These are phyloP conservation scores for Drosophila teissieri DNA, from an alignment of 1,140 invertebrate species.

Conservation along the genomic window DNA sequence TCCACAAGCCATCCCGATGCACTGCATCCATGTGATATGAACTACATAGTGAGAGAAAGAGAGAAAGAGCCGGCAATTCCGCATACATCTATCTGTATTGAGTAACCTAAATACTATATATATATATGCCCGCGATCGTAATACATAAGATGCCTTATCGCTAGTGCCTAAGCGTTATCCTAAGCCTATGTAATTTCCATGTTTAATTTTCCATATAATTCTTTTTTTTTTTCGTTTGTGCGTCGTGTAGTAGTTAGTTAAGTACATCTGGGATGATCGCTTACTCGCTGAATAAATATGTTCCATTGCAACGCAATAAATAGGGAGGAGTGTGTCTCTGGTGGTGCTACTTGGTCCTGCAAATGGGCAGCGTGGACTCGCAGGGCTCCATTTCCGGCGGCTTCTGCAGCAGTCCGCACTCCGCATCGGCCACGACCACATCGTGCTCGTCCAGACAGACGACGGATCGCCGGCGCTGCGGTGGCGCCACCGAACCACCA, in stretches of 20 bases:
- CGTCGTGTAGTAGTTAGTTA: constrained; percentile 14
- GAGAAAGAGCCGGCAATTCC: constrained; percentile 3
- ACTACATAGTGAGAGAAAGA: neutral
- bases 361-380: constrained; percentile 86
- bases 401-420: constrained; percentile 86
- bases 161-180: constrained; percentile 11
- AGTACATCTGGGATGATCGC: constrained; percentile 28
- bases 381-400: constrained; percentile 89
- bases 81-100: constrained; percentile 18
- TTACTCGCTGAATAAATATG: constrained; percentile 51
- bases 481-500: constrained; percentile 83
- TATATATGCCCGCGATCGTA: constrained; percentile 18
- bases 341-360: constrained; percentile 61
- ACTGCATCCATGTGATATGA: constrained; percentile 30
- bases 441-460: constrained; percentile 90
- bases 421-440: constrained; percentile 89
- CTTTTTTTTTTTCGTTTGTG: constrained; percentile 2
- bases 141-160: constrained; percentile 14
- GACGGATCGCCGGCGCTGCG: constrained; percentile 87
- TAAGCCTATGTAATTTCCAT: constrained; percentile 8
- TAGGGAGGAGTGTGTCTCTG: constrained; percentile 17
- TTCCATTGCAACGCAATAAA: constrained; percentile 35
- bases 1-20: neutral
- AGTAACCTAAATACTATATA: constrained; percentile 5
- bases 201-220: no score